Evolutionary conservation across 2,888 invertebrate species (phyloP).

Genomic region (Aporophyla nigra): DNA sequence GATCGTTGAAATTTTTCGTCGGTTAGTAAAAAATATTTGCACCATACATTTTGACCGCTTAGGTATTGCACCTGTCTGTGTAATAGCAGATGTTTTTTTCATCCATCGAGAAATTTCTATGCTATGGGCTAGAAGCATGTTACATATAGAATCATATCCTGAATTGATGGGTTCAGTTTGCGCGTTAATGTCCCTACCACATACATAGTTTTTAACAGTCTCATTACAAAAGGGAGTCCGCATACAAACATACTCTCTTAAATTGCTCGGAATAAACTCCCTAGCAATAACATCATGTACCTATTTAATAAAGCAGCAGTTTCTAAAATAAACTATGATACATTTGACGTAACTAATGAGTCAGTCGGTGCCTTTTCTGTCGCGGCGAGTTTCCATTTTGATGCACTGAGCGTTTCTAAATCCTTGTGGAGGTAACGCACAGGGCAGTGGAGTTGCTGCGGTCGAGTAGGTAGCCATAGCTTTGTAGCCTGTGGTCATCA

Average conservation of each 20-base stretch:
- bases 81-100: too few species aligned
- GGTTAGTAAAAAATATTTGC: too few species aligned
- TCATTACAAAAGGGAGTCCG: not conserved
- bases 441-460: not conserved
- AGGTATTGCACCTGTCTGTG: too few species aligned
- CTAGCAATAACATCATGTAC: not conserved
- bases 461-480: not conserved
- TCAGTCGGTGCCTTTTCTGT: constrained; percentile 72
- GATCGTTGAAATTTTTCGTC: too few species aligned
- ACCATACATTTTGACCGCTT: too few species aligned
- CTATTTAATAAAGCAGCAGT: constrained; percentile 15
- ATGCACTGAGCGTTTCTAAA: constrained; percentile 72
- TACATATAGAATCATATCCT: too few species aligned
- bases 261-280: not conserved
- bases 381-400: constrained; percentile 74
- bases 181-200: too few species aligned
- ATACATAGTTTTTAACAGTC: not conserved
- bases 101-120: too few species aligned
- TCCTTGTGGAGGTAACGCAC: constrained; percentile 49
- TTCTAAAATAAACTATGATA: constrained; percentile 51
- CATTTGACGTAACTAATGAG: constrained; percentile 74
- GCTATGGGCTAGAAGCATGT: too few species aligned
- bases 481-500: not conserved
- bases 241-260: not conserved
- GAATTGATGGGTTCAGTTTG: too few species aligned